Conservation (phyloP, 2,113 vertebrate genomes). For the Corythoichthys haematopterus region DNA sequence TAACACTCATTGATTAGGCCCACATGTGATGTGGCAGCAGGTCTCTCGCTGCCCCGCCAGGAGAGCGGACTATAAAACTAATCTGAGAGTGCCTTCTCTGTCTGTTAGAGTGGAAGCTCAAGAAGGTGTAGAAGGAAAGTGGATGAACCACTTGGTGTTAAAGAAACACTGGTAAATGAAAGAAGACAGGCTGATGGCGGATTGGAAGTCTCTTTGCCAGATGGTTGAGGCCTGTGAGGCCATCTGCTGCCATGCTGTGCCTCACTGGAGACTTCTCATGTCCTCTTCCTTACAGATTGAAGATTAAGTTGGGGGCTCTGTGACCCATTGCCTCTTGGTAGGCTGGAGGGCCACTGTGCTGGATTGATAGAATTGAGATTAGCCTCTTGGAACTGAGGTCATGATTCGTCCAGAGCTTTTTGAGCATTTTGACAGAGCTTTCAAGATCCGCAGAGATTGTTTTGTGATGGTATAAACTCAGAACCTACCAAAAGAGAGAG, state of each 20-base stretch:
- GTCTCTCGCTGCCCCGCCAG: conserved; percentile 34
- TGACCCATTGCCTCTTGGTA: conserved; percentile 13
- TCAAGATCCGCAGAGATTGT: too few species aligned
- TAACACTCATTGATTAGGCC: conserved; percentile 63
- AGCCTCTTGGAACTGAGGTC: conserved; percentile 11
- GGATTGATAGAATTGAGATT: conserved; percentile 33
- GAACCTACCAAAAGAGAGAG: too few species aligned
- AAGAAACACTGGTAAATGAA: conserved; percentile 49
- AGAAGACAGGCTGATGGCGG: conserved; percentile 44
- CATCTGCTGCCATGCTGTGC: conserved; percentile 63
- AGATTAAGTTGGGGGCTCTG: conserved; percentile 36
- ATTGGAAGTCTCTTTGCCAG: conserved; percentile 60
- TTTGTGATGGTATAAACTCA: too few species aligned
- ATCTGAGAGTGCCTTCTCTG: conserved; percentile 15
- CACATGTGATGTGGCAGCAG: conserved; percentile 41
- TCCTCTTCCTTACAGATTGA: conserved; percentile 39
- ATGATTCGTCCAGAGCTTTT: too few species aligned
- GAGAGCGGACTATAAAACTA: conserved; percentile 27
- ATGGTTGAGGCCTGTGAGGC: conserved; percentile 61
- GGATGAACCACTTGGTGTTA: conserved; percentile 33
- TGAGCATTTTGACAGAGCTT: too few species aligned
- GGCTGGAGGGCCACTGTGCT: conserved; percentile 23
- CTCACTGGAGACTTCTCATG: conserved; percentile 53
- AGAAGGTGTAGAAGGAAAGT: conserved; percentile 14
- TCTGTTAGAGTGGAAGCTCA: conserved; percentile 3